These are phyloP conservation scores for Petrocephalus sullivani DNA, from an alignment of 2,797 vertebrate species.

Conservation along the genomic window DNA sequence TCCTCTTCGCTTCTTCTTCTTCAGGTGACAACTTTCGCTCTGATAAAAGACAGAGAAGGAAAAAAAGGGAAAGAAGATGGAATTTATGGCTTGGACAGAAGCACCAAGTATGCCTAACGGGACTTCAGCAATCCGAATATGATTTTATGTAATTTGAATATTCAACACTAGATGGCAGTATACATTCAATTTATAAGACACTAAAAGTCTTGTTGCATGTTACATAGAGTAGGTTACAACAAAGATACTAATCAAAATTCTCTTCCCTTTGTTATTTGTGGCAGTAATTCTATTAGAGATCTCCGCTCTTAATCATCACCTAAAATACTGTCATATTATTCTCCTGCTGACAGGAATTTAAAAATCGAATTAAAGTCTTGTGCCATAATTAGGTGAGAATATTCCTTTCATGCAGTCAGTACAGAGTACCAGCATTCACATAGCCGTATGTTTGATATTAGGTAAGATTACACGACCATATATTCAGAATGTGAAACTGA, in stretches of 20 bases:
- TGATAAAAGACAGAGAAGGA: constrained; percentile 36
- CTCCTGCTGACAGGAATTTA: neutral
- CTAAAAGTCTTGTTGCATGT: neutral
- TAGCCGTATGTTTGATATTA: neutral
- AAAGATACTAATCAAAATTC: neutral
- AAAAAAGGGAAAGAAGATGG: neutral
- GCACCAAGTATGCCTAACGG: neutral
- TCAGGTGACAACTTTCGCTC: constrained; percentile 86
- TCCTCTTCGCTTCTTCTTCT: constrained; percentile 89
- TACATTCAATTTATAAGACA: neutral
- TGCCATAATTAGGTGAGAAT: constrained; percentile 20
- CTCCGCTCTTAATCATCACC: constrained; percentile 1
- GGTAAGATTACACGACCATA: neutral
- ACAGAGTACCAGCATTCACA: neutral
- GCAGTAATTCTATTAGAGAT: neutral
- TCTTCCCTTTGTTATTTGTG: neutral
- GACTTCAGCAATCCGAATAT: neutral
- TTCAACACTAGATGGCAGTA: constrained; percentile 20
- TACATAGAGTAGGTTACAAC: neutral
- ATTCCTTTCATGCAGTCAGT: neutral
- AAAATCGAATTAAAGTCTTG: constrained; percentile 8
- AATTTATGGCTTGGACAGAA: neutral
- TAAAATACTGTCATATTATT: neutral
- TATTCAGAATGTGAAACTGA: neutral
- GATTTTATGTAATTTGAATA: neutral